These are phyloP conservation scores for Volucella zonaria DNA, from an alignment of 2,888 invertebrate genomes.

Conservation along the genomic window DNA sequence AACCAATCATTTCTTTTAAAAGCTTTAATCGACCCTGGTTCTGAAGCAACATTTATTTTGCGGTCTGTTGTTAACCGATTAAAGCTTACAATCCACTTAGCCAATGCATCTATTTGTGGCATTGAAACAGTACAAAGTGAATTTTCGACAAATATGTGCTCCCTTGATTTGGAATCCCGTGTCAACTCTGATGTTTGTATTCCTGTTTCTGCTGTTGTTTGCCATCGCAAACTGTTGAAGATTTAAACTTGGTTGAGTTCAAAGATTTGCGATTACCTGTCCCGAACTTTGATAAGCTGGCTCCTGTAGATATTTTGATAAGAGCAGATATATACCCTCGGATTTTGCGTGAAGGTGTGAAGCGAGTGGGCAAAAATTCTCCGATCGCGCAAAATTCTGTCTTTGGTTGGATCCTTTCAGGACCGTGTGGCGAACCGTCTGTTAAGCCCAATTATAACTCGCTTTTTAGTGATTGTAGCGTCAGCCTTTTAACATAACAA, in stretches of 20 bases:
- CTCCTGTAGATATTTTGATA: too few species aligned
- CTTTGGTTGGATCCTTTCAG: too few species aligned
- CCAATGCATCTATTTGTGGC: slow-evolving; percentile 8
- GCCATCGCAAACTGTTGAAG: slow-evolving; percentile 23
- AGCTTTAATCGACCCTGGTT: slow-evolving; percentile 29
- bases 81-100: too few species aligned
- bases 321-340: too few species aligned
- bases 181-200: not conserved
- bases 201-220: slow-evolving; percentile 8
- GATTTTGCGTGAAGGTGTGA: too few species aligned
- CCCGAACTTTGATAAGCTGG: too few species aligned
- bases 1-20: slow-evolving; percentile 14
- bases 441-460: too few species aligned
- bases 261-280: slow-evolving; percentile 10
- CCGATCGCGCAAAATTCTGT: too few species aligned
- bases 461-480: too few species aligned
- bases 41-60: not conserved
- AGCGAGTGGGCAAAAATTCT: too few species aligned
- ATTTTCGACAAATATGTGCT: slow-evolving; percentile 1
- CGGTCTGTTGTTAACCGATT: slow-evolving; percentile 1
- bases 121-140: slow-evolving; percentile 31
- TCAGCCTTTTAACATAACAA: too few species aligned
- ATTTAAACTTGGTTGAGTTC: slow-evolving; percentile 13
- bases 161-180: slow-evolving; percentile 3
- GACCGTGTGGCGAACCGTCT: too few species aligned